Evolutionary conservation across 2,888 invertebrate species (phyloP).

Genomic region (Thereva unica): DNA sequence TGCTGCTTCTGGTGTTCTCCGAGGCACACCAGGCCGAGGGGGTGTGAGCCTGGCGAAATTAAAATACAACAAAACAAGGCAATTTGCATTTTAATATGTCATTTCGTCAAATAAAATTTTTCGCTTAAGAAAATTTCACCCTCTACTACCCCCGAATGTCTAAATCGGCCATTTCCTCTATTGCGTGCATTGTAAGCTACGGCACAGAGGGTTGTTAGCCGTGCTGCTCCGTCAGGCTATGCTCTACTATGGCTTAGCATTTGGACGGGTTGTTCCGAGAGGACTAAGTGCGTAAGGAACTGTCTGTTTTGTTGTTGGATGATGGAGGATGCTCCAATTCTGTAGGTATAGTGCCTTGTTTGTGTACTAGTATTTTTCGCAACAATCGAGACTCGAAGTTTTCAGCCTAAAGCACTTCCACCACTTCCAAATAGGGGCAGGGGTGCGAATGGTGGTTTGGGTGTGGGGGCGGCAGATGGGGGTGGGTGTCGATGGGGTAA

Average conservation of each 20-base stretch:
- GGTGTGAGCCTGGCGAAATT: conserved; percentile 27
- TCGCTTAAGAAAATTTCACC: conserved; percentile 38
- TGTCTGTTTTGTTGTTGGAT: no score
- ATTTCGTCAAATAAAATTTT: conserved; percentile 42
- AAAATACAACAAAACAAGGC: conserved; percentile 43
- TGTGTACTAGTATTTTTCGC: conserved; percentile 2
- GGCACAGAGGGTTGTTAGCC: background rate
- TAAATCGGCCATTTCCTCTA: conserved; percentile 6
- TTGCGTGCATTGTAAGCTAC: conserved; percentile 22
- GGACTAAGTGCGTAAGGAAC: no score
- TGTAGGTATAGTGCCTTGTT: background rate
- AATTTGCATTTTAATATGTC: conserved; percentile 44
- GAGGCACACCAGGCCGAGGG: background rate
- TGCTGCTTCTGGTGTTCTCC: background rate
- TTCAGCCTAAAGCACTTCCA: conserved; percentile 12
- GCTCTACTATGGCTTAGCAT: no score
- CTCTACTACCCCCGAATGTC: conserved; percentile 2
- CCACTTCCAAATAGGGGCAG: no score
- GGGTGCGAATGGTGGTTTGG: no score
- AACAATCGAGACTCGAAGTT: conserved; percentile 27
- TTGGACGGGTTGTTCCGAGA: no score
- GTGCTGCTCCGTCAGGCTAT: no score
- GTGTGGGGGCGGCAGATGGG: no score
- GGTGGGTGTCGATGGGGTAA: no score
- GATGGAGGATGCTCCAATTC: no score